phyloP scores from a whole-genome alignment of 1,140 invertebrate genomes.

The Acromyrmex echinatior region DNA sequence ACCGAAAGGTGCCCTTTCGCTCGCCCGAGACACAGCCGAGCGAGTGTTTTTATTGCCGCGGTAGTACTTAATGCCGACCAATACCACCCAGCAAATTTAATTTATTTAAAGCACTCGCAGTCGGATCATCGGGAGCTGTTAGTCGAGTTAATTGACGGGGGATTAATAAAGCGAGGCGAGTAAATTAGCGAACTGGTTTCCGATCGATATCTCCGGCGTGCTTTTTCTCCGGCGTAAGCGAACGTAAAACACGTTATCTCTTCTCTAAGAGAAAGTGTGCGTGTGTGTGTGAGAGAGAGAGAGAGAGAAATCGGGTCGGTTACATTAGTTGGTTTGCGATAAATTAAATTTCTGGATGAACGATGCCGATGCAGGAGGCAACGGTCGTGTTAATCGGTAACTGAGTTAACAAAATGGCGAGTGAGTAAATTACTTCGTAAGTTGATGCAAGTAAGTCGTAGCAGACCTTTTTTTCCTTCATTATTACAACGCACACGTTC shows the following conservation, averaged over 20 bases:
- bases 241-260: constrained; percentile 43
- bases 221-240: constrained; percentile 47
- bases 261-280: not conserved
- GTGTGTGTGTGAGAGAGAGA: too few relatives aligned
- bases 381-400: constrained; percentile 33
- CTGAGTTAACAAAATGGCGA: constrained; percentile 31
- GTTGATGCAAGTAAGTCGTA: not conserved
- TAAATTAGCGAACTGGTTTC: constrained; percentile 62
- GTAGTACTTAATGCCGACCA: constrained; percentile 49
- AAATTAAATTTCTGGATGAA: constrained; percentile 56
- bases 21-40: constrained; percentile 1
- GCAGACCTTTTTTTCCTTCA: not conserved
- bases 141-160: constrained; percentile 53
- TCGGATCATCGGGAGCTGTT: constrained; percentile 63
- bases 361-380: constrained; percentile 9
- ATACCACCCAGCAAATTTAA: constrained; percentile 60
- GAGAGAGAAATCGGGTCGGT: not conserved
- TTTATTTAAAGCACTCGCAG: constrained; percentile 60
- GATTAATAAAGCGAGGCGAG: constrained; percentile 52
- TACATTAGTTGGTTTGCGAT: constrained; percentile 40
- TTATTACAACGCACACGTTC: not conserved
- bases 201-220: constrained; percentile 38
- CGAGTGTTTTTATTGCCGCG: constrained; percentile 55
- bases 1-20: constrained; percentile 14
- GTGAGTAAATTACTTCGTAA: constrained; percentile 37